Base-by-base conservation (phyloP, 2,888 invertebrate genomes). In the Lacanobia wlatinum region DNA sequence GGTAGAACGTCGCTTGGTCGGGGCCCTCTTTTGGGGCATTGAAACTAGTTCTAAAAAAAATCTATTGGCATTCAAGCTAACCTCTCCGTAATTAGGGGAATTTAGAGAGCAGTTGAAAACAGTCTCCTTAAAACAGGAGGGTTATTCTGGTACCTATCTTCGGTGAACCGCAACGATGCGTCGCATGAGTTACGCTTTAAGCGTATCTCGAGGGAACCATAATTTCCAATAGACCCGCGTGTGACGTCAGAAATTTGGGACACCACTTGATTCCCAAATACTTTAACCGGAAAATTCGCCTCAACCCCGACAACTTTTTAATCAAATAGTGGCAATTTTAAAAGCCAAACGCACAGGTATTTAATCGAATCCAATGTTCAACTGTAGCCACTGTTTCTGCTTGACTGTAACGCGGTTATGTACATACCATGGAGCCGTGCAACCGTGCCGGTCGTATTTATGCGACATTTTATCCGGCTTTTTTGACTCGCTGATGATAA, bases 401-500 rank as follows among this genome's bases (percentile, higher is more conserved):
- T 23, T 66, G 34, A 59, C 40, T 79, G 43, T 66, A 53, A 28
- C 48, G n/a, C 28, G 38, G 52, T 62, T 66, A 46, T 58, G 23
- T 60, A 56, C 74, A 28, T 60, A 69, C 76, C 64, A 10, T 76
- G 58, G n/a, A 28, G 18, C 76, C 46, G 46, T 59, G 53, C 48
- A 69, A 50, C 53, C 65, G 21, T 28, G 50, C 5, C 56, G 28
- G 14, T 23, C 48, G 40, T 55, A 70, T 70, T 65, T 58, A 68
- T 48, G 73, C 48, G 55, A 63, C 48, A 48, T 61, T 76, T 82
- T 68, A 38, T 9, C n/a, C 23, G 43, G 10, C 23, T 68, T 82
- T 73, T 77, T 77, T 68, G 60, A 34, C 52, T 48, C n/a, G 61
- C 50, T 9, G 40, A 40, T 66, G 60, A 63, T 82, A 82, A 82